Conservation (phyloP, 2,113 vertebrate genomes). For the Poeciliopsis turrubarensis region DNA sequence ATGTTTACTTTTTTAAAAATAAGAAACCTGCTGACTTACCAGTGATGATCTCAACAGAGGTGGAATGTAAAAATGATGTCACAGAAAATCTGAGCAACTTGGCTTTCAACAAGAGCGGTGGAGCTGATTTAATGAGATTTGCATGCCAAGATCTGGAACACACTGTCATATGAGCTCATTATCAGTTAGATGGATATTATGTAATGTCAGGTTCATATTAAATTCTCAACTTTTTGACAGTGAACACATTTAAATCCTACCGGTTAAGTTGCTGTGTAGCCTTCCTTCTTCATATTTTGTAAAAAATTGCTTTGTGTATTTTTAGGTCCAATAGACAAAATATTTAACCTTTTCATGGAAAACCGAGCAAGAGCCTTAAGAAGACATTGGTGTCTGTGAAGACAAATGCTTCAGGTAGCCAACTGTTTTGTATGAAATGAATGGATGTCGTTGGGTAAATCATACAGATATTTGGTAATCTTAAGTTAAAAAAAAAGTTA, state of each 20-base stretch:
- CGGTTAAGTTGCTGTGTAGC: not conserved
- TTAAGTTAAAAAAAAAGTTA: not conserved
- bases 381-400: not conserved
- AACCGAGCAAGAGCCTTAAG: not conserved
- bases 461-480: not conserved
- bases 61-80: slow-evolving; percentile 56
- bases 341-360: not conserved
- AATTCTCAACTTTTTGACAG: not conserved
- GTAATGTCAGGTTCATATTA: not conserved
- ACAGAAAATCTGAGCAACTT: slow-evolving; percentile 58
- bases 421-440: not conserved
- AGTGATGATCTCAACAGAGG: slow-evolving; percentile 50
- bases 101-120: slow-evolving; percentile 32
- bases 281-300: not conserved
- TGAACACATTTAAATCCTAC: not conserved
- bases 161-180: slow-evolving; percentile 33
- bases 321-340: not conserved
- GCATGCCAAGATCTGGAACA: slow-evolving; percentile 34
- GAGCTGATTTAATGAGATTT: slow-evolving; percentile 45
- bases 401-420: not conserved
- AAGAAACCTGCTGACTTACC: slow-evolving; percentile 53
- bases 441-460: not conserved
- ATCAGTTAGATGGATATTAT: slow-evolving; percentile 7
- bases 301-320: not conserved
- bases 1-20: slow-evolving; percentile 58